phyloP scores from a whole-genome alignment of 2,113 vertebrate genomes.

The Sterrhoptilus dennistouni region DNA sequence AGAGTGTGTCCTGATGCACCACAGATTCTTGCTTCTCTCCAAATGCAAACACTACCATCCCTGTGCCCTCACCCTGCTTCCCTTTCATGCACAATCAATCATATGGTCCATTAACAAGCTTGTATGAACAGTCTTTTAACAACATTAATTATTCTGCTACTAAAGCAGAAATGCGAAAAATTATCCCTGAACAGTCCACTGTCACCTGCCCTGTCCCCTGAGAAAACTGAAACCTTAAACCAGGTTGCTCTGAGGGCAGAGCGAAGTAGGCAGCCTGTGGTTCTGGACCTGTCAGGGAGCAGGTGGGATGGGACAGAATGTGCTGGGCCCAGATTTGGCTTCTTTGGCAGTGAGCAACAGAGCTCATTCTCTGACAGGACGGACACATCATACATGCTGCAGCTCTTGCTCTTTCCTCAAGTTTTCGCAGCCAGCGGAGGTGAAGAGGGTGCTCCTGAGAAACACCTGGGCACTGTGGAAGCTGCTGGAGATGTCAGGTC shows the following conservation, averaged over 20 bases:
- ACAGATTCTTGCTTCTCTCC: background rate
- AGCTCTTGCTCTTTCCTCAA: background rate
- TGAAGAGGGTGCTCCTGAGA: background rate
- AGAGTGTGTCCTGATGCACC: background rate
- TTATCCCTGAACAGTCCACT: background rate
- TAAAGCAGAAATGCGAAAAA: background rate
- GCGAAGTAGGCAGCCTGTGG: background rate
- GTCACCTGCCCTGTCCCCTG: background rate
- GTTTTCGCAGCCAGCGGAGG: background rate
- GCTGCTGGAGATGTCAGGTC: background rate
- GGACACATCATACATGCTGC: background rate
- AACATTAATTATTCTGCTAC: background rate
- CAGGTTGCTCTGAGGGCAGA: background rate
- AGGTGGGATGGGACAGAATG: background rate
- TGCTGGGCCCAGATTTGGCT: background rate
- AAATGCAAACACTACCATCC: background rate
- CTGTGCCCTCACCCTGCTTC: background rate
- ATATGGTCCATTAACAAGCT: background rate
- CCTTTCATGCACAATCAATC: background rate
- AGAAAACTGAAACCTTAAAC: background rate
- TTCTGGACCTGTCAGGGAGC: background rate
- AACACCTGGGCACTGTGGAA: background rate
- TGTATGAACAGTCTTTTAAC: background rate
- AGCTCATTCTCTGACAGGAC: fast-evolving
- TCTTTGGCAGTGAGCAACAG: background rate